Percentiles rank a stretch among this genome's conserved stretches.
Conservation (phyloP, 2,113 vertebrate genomes). For the Aramus guarauna region DNA sequence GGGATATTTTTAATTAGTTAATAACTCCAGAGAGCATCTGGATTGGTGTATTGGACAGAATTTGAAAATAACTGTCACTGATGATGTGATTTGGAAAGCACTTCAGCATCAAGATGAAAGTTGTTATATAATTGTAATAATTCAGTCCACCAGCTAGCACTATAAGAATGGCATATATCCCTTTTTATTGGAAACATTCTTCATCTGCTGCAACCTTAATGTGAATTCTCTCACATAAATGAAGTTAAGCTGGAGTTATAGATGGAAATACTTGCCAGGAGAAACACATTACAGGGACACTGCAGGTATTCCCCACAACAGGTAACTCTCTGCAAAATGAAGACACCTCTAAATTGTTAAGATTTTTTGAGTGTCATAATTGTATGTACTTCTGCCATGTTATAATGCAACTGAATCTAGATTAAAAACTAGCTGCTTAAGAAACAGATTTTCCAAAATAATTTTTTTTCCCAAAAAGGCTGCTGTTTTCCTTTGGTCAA, state of each 20-base stretch:
- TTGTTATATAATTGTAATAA: background rate
- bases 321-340: background rate
- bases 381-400: background rate
- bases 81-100: background rate
- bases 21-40: background rate
- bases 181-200: constrained; percentile 31
- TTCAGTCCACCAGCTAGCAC: background rate
- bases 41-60: background rate
- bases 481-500: background rate
- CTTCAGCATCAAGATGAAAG: background rate
- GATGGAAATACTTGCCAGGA: background rate
- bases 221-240: background rate
- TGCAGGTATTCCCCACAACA: background rate
- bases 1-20: background rate
- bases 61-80: background rate
- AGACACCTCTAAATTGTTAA: background rate
- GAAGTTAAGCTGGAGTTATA: background rate
- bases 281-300: background rate
- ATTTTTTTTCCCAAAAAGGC: accelerated
- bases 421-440: background rate
- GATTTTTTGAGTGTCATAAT: background rate
- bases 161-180: background rate
- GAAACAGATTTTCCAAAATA: background rate
- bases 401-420: background rate
- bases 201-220: background rate